Evolutionary conservation across 1,140 invertebrate genomes (phyloP).

Genomic region (Drosophila dunni): DNA sequence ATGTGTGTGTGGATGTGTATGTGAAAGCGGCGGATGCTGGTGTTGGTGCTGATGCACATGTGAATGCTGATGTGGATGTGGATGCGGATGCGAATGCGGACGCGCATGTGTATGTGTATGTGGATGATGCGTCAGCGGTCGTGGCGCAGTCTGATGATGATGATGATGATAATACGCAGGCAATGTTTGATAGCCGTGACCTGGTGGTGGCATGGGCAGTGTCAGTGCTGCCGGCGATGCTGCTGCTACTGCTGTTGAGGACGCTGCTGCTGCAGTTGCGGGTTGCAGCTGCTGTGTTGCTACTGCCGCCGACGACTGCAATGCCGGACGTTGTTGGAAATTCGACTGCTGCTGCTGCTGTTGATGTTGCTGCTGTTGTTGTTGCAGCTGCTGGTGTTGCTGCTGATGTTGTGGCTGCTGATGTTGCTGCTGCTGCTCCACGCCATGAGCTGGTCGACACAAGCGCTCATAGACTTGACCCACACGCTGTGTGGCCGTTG

Average conservation of each 20-base stretch:
- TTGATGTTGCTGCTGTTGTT: not conserved
- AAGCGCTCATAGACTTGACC: conserved; percentile 33
- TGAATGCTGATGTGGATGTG: conserved; percentile 48
- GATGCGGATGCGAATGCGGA: conserved; percentile 7
- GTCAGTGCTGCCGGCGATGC: conserved; percentile 20
- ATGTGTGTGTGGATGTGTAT: conserved; percentile 28
- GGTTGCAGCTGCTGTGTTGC: conserved; percentile 9
- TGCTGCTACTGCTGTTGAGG: not conserved
- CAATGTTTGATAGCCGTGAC: conserved; percentile 46
- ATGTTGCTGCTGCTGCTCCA: conserved; percentile 21
- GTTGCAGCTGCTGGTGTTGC: conserved; percentile 5
- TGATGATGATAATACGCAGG: conserved; percentile 42
- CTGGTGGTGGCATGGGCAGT: conserved; percentile 6
- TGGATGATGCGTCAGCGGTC: conserved; percentile 23
- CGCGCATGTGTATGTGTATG: conserved; percentile 18
- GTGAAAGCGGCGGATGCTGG: conserved; percentile 12
- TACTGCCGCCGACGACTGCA: not conserved
- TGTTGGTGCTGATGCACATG: conserved; percentile 29
- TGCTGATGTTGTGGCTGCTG: conserved; percentile 16
- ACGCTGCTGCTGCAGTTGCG: conserved; percentile 4
- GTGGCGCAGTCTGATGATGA: conserved; percentile 19
- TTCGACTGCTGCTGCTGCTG: conserved; percentile 7
- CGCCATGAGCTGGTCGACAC: conserved; percentile 22
- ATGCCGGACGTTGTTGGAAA: not conserved
- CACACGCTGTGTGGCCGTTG: conserved; percentile 15